Base-by-base conservation (phyloP, 2,888 invertebrate species). In the Megaustenia siamemsis region DNA sequence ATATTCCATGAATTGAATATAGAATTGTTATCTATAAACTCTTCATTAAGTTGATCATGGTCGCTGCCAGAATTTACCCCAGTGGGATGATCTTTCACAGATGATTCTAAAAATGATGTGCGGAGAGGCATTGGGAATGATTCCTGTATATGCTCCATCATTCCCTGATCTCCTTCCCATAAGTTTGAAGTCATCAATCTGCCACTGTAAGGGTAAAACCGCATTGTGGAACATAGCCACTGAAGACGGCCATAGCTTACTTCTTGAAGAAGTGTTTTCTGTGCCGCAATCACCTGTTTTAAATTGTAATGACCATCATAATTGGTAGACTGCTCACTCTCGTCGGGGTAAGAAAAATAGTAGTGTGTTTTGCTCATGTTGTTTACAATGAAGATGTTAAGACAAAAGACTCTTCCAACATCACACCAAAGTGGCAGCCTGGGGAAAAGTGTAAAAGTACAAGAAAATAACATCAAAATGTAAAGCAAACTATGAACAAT, bases 101-200 rank as follows among this genome's bases (percentile, higher is more conserved):
- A n/a, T n/a, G n/a, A n/a, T n/a, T n/a, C n/a, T n/a, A n/a, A n/a
- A n/a, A 56, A 66, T 28, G 66, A 5, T 32, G 32, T 32, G 6
- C 21, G 8, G 2, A 15, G 53, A 60, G 77, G 77, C 60, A 77
- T 60, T 28, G 77, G 77, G 43, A 77, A 77, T 49, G 49, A 12
- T 21, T 38, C 18, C 15, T 53, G 77, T 1, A 77, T 28, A 38
- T 77, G 77, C 40, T 35, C 18, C 77, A 77, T 77, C 56, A 60
- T 60, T 35, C 77, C 77, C 32, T 56, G 18, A 2, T 77, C 56
- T 12, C 77, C 77, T 32, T 77, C 77, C 77, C 77, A 77, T 2
- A 77, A 35, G 60, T 77, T 77, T 32, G 77, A 60, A 60, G n/a
- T 40, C 10, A 49, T 12, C 10, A 12, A 12, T 49, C 49, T 49